Base-by-base conservation (phyloP, 1,140 invertebrate species). In the Lepidotrigona ventralis region DNA sequence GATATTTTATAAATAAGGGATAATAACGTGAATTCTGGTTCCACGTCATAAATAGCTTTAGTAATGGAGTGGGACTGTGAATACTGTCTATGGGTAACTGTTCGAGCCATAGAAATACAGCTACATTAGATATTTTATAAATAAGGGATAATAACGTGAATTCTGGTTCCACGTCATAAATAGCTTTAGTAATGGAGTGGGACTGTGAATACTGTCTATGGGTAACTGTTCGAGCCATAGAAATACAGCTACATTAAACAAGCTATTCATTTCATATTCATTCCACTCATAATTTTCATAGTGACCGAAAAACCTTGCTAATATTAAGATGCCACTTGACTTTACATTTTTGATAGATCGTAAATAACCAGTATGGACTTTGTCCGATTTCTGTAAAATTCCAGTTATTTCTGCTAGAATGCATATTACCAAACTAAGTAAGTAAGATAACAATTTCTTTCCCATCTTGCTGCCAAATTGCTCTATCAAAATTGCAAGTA, bases 241-340 rank as follows among this genome's bases (percentile, higher is more conserved):
- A 96, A 97, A 98, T 26, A 99, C 95, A 71, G 97, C 96, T 0
- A 97, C 95, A 70, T 97, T 93, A 91, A 97, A 98, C 19, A 98
- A 87, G 0, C 96, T 96, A 89, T 97, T 95, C 6, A 98, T 93
- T 92, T 99, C 97, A 12, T 94, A 90, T 46, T 92, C 89, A 11
- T 93, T 95, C 97, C 97, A 99, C 21, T 94, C 89, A 91, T 98
- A 98, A 85, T 96, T 94, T 84, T 97, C 96, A 93, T 98, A 98
- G 70, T 96, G 96, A 23, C 96, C 94, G 92, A 98, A 98, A 90
- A 99, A 97, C 90, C 97, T 95, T 14, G 95, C 95, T 9, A 97
- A 77, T 58, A 95, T 95, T 85, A 94, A 94, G 9, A 97, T 92
- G 21, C 95, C 95, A 19, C 93, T 93, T 15, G 94, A 95, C 79